Percentiles rank a stretch among this genome's conserved stretches.
phyloP scores from a whole-genome alignment of 1,140 invertebrate genomes.

The Mizuhopecten yessoensis region DNA sequence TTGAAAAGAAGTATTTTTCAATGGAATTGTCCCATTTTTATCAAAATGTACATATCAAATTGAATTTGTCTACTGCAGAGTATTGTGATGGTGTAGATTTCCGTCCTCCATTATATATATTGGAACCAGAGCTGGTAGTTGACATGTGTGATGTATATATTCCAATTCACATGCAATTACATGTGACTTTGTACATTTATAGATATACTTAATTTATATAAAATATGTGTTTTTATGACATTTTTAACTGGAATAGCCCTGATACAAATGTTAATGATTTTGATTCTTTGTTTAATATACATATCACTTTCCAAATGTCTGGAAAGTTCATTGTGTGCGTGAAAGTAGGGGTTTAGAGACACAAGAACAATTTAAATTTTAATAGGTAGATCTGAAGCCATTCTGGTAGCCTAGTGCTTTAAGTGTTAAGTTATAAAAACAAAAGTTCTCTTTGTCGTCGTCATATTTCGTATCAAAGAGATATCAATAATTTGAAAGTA shows the following conservation, averaged over 20 bases:
- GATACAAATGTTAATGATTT: slow-evolving; percentile 12
- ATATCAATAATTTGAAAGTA: no score
- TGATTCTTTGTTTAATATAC: not conserved
- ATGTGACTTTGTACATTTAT: not conserved
- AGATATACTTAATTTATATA: no score
- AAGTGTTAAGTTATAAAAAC: no score
- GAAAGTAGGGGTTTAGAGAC: not conserved
- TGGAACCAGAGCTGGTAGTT: not conserved
- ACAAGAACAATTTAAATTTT: not conserved
- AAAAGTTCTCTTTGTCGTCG: no score
- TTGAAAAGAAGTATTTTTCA: no score
- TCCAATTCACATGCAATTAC: not conserved
- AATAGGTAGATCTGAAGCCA: not conserved
- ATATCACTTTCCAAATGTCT: not conserved
- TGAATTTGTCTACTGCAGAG: not conserved
- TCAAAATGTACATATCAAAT: no score
- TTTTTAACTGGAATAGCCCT: no score
- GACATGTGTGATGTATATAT: not conserved
- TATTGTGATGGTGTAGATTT: not conserved
- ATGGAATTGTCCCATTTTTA: no score
- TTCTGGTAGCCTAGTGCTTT: no score
- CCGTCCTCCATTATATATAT: not conserved
- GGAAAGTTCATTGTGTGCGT: not conserved
- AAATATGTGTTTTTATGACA: not conserved
- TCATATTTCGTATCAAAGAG: no score